phyloP scores from a whole-genome alignment of 2,797 vertebrate genomes.

The Vireo griseus region DNA sequence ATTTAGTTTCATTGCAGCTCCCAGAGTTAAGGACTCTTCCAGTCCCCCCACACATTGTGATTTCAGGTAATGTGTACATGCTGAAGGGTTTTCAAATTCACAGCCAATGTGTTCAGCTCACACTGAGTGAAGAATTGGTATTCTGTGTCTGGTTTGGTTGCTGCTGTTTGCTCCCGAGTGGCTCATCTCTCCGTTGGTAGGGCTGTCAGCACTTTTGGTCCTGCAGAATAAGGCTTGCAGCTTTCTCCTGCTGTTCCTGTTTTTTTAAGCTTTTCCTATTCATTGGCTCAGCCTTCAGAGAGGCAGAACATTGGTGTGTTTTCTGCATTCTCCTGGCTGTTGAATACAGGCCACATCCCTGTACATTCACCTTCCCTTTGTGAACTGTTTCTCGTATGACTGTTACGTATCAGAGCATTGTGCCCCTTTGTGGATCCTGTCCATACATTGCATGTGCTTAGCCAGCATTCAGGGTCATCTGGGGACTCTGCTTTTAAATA shows the following conservation, averaged over 20 bases:
- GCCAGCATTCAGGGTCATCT: background rate
- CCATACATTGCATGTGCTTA: background rate
- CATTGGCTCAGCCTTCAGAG: background rate
- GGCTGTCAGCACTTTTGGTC: background rate
- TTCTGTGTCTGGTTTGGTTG: background rate
- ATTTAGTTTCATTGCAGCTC: background rate
- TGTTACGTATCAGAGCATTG: background rate
- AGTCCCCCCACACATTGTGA: background rate
- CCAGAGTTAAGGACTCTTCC: background rate
- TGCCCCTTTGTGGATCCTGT: background rate
- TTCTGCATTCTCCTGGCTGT: slow-evolving; percentile 23
- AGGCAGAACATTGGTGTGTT: background rate
- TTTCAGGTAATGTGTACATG: background rate
- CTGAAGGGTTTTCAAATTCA: background rate
- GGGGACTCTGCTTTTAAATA: slow-evolving; percentile 24
- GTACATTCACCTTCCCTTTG: background rate
- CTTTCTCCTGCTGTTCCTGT: background rate
- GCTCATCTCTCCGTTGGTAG: background rate
- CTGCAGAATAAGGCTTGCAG: background rate
- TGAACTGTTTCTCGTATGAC: background rate
- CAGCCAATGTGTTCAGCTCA: background rate
- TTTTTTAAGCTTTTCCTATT: background rate
- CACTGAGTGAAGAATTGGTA: background rate
- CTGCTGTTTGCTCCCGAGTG: background rate
- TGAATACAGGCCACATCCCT: background rate